Percentiles rank a stretch among this genome's conserved stretches.
These are phyloP conservation scores for Lophura nycthemera DNA, from an alignment of 2,113 vertebrate species.

Conservation along the genomic window DNA sequence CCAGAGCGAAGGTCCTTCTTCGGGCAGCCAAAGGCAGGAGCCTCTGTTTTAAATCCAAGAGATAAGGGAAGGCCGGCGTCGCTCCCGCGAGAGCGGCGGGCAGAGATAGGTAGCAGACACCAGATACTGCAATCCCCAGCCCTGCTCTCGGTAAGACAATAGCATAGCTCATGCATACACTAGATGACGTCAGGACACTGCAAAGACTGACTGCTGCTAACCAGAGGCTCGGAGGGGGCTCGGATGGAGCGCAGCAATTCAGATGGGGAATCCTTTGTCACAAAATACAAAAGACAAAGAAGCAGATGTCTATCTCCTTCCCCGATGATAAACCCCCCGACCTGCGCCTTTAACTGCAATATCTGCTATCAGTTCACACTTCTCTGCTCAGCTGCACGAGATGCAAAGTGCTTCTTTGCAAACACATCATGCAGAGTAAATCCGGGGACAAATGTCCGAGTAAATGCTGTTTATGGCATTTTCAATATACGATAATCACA, in stretches of 20 bases:
- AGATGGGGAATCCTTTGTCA: constrained; percentile 81
- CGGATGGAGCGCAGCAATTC: constrained; percentile 65
- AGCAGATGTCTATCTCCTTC: constrained; percentile 33
- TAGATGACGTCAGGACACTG: constrained; percentile 89
- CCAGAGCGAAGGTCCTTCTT: constrained; percentile 66
- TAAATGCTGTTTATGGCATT: neutral
- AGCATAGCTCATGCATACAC: constrained; percentile 87
- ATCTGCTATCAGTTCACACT: neutral
- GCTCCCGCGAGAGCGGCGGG: constrained; percentile 59
- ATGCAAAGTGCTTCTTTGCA: neutral
- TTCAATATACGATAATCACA: neutral
- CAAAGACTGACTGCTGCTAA: constrained; percentile 81
- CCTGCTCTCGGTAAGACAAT: constrained; percentile 89
- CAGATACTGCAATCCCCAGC: constrained; percentile 81
- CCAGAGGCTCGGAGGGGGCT: constrained; percentile 76
- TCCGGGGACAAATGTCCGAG: neutral
- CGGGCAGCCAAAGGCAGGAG: constrained; percentile 57
- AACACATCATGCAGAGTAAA: neutral
- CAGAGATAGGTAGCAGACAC: constrained; percentile 75
- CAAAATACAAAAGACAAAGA: constrained; percentile 74
- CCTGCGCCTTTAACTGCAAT: neutral
- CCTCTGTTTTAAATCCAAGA: constrained; percentile 74
- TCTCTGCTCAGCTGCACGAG: neutral
- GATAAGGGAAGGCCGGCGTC: constrained; percentile 59
- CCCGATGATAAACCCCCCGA: neutral